A percentile compares a stretch with the other conserved stretches of the same genome.
Evolutionary conservation across 2,797 vertebrate genomes (phyloP).

Genomic region (Aeoliscus strigatus): DNA sequence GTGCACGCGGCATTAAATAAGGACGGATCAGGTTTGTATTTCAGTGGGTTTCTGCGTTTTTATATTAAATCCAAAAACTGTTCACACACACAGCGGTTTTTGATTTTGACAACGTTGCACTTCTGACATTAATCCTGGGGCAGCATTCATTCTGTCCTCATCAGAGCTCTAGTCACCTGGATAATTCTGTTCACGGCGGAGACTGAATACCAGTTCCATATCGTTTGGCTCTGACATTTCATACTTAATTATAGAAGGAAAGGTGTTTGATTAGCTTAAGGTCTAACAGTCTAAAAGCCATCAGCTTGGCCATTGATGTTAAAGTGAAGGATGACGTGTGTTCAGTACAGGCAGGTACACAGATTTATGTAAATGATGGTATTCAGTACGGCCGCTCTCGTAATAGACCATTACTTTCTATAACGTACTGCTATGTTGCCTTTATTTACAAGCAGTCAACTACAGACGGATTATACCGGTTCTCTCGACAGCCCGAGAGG

Average conservation of each 20-base stretch:
- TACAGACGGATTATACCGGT: slow-evolving; percentile 9
- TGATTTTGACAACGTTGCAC: no score
- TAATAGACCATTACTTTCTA: no score
- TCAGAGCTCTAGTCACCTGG: no score
- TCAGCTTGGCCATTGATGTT: slow-evolving; percentile 50
- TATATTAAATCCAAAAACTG: no score
- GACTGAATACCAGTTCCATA: no score
- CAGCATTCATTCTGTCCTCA: slow-evolving; percentile 2
- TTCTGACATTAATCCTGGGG: slow-evolving; percentile 31
- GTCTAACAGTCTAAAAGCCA: slow-evolving; percentile 51
- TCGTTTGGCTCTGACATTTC: slow-evolving; percentile 68
- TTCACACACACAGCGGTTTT: no score
- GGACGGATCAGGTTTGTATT: no score
- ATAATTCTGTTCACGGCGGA: no score
- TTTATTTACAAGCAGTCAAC: slow-evolving; percentile 6
- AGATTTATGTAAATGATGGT: slow-evolving; percentile 8
- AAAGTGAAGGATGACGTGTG: slow-evolving; percentile 33
- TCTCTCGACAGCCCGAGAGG: slow-evolving; percentile 10
- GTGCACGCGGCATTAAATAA: no score
- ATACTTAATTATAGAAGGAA: slow-evolving; percentile 63
- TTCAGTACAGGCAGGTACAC: slow-evolving; percentile 15
- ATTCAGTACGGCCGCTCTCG: no score
- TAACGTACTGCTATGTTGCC: no score
- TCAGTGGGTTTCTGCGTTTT: no score
- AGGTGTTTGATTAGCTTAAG: slow-evolving; percentile 68